These are phyloP conservation scores for Gymnocypris eckloni DNA, from an alignment of 2,797 vertebrate genomes.

Conservation along the genomic window DNA sequence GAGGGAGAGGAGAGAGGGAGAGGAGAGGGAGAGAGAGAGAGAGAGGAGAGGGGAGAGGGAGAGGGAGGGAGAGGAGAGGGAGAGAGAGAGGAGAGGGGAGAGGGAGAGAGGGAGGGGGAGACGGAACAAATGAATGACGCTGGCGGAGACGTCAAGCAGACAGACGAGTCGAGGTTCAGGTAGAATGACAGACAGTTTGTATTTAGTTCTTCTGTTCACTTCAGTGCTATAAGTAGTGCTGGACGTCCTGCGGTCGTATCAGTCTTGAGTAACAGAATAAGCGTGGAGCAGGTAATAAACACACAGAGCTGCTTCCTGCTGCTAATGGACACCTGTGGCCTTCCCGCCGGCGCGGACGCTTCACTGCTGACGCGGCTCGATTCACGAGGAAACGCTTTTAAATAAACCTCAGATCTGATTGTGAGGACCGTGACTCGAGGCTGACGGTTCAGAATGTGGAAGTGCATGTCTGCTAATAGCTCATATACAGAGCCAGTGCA, in stretches of 20 bases:
- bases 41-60: too few species aligned
- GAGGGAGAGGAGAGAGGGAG: too few species aligned
- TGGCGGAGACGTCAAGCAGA: not conserved
- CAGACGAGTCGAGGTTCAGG: not conserved
- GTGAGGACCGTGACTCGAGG: not conserved
- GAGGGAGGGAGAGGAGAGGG: too few species aligned
- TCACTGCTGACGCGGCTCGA: constrained; percentile 32
- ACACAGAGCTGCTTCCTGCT: constrained; percentile 13
- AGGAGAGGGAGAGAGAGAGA: too few species aligned
- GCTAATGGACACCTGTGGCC: constrained; percentile 34
- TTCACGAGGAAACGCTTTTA: not conserved
- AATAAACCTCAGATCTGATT: not conserved
- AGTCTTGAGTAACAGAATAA: constrained; percentile 63
- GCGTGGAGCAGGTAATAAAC: constrained; percentile 45
- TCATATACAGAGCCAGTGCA: not conserved
- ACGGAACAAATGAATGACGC: too few species aligned
- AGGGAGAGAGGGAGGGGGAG: too few species aligned
- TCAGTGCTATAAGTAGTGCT: constrained; percentile 76
- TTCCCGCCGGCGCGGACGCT: constrained; percentile 62
- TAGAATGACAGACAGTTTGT: constrained; percentile 28
- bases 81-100: too few species aligned
- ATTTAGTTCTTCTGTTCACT: constrained; percentile 69
- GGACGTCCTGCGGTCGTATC: constrained; percentile 61
- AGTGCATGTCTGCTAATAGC: not conserved
- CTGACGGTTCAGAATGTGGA: not conserved